Percentiles rank a stretch among this genome's conserved stretches.
Evolutionary conservation across 1,140 invertebrate species (phyloP).

Genomic region (Homalodisca vitripennis): DNA sequence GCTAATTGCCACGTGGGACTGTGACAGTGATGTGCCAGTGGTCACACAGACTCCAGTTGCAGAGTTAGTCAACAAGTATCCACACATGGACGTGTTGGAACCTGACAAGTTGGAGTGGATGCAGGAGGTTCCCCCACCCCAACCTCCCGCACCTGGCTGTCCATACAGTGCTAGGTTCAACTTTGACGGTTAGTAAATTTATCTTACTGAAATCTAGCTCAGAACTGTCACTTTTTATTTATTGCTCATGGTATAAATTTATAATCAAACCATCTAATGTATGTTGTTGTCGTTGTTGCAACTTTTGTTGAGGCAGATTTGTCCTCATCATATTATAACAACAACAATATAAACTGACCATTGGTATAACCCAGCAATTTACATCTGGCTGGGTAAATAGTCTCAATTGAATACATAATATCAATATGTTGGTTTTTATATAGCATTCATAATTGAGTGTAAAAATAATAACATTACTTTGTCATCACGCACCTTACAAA

Average conservation of each 20-base stretch:
- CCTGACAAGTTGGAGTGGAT: constrained; percentile 85
- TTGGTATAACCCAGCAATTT: background rate
- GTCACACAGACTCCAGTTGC: constrained; percentile 46
- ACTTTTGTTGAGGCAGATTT: background rate
- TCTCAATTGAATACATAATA: no score
- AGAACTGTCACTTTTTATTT: no score
- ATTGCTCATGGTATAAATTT: no score
- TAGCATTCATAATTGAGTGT: no score
- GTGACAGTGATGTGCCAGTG: constrained; percentile 40
- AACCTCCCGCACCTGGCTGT: constrained; percentile 48
- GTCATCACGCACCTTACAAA: no score
- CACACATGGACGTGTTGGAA: constrained; percentile 80
- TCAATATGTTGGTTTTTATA: no score
- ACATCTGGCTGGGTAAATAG: no score
- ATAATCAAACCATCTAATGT: background rate
- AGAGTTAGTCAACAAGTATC: constrained; percentile 64
- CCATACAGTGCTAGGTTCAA: constrained; percentile 70
- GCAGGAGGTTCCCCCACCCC: constrained; percentile 56
- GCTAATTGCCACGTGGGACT: no score
- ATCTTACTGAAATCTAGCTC: no score
- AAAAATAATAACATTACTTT: no score
- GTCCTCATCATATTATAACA: background rate
- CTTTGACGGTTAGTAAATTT: constrained; percentile 52
- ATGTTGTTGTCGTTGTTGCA: background rate
- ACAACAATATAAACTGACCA: background rate